Conservation (phyloP, 2,797 vertebrate species). For the Dendrocincla fuliginosa region DNA sequence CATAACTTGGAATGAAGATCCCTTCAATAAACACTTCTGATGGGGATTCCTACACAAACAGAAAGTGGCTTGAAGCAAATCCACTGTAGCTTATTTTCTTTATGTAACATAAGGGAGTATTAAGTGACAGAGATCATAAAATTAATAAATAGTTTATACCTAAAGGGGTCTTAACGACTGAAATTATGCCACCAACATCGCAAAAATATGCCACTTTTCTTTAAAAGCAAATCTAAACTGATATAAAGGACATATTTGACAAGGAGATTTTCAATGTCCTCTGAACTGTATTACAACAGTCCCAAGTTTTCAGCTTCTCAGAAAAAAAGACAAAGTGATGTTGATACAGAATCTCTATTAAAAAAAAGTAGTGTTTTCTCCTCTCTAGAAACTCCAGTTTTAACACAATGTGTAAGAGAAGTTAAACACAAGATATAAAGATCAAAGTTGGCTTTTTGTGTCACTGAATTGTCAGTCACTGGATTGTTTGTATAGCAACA, state of each 20-base stretch:
- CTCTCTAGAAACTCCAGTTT: background rate
- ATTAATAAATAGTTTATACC: background rate
- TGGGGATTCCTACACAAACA: constrained; percentile 84
- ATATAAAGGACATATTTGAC: background rate
- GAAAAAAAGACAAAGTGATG: background rate
- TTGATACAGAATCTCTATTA: background rate
- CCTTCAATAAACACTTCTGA: constrained; percentile 94
- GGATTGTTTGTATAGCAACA: background rate
- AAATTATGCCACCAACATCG: background rate
- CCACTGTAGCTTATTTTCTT: background rate
- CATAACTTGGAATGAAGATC: constrained; percentile 88
- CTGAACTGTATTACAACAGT: background rate
- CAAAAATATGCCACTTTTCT: background rate
- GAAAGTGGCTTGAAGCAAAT: background rate
- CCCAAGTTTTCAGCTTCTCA: background rate
- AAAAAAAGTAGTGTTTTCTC: background rate
- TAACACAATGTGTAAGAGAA: background rate
- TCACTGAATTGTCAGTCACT: background rate
- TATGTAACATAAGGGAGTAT: background rate
- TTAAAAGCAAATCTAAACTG: background rate
- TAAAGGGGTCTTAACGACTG: background rate
- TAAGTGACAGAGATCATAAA: background rate
- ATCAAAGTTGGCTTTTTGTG: background rate
- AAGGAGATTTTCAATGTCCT: background rate
- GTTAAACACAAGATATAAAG: background rate